Evolutionary conservation across 2,888 invertebrate genomes (phyloP).

Genomic region (Apoda limacodes): DNA sequence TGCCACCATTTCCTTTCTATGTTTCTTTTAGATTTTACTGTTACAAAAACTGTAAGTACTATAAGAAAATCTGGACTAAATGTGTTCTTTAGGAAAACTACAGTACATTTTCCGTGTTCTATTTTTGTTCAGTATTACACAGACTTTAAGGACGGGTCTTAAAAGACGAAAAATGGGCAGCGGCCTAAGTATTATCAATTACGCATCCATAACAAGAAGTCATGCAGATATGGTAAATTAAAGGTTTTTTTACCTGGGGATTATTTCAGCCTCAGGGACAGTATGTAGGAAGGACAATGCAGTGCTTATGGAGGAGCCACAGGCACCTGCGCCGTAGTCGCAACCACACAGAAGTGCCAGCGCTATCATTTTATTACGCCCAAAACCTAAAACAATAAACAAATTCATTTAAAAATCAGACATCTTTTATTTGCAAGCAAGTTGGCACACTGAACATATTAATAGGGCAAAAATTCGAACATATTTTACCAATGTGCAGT

Average conservation of each 20-base stretch:
- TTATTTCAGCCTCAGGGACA: conserved; percentile 71
- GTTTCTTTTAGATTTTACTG: too few species aligned
- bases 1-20: too few species aligned
- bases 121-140: not conserved
- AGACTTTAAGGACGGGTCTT: not conserved
- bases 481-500: too few species aligned
- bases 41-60: too few species aligned
- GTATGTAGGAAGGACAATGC: conserved; percentile 78
- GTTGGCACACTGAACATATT: too few species aligned
- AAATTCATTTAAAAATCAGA: not conserved
- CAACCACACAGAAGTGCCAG: conserved; percentile 89
- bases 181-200: not conserved
- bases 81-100: conserved; percentile 1
- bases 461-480: too few species aligned
- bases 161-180: not conserved
- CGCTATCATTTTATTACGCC: conserved; percentile 85
- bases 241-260: conserved; percentile 62
- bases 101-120: not conserved
- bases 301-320: conserved; percentile 76
- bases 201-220: not conserved
- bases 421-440: too few species aligned
- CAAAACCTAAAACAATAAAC: conserved; percentile 66
- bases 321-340: conserved; percentile 84
- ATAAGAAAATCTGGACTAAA: too few species aligned
- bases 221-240: not conserved